A percentile compares a stretch with the other conserved stretches of the same genome.
These are phyloP conservation scores for Alligator mississippiensis DNA, from an alignment of 2,113 vertebrate species.

Conservation along the genomic window DNA sequence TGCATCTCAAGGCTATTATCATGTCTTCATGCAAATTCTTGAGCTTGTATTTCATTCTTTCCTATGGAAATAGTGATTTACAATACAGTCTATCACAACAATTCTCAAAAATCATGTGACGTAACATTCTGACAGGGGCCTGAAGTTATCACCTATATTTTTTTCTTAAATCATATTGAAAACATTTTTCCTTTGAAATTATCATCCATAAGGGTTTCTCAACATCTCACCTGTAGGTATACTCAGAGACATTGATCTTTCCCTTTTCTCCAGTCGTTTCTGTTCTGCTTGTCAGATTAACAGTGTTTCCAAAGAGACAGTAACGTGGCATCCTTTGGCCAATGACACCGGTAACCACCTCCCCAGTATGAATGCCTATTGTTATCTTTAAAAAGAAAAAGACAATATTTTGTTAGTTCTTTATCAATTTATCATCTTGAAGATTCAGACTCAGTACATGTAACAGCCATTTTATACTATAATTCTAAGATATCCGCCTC, in stretches of 20 bases:
- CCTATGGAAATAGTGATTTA: neutral
- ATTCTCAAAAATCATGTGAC: neutral
- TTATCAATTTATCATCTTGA: neutral
- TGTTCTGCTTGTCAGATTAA: conserved; percentile 98
- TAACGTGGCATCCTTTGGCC: conserved; percentile 98
- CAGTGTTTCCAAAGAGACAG: conserved; percentile 97
- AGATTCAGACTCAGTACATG: neutral
- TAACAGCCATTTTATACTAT: neutral
- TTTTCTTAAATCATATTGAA: neutral
- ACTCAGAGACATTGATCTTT: conserved; percentile 96
- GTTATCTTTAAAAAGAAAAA: conserved; percentile 87
- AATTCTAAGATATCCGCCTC: neutral
- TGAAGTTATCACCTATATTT: neutral
- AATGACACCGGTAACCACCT: conserved; percentile 98
- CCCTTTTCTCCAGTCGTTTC: conserved; percentile 98
- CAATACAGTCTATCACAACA: neutral
- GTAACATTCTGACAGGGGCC: neutral
- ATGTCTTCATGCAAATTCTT: neutral
- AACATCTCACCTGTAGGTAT: conserved; percentile 89
- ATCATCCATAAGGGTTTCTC: neutral
- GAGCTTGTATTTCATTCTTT: neutral
- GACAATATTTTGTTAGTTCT: neutral
- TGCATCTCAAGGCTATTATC: neutral
- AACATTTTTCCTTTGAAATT: conserved; percentile 4
- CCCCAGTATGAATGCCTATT: conserved; percentile 97